Base-by-base conservation (phyloP, 37 sponge, comb jelly and placozoan genomes). In the Axinella damicornis region DNA sequence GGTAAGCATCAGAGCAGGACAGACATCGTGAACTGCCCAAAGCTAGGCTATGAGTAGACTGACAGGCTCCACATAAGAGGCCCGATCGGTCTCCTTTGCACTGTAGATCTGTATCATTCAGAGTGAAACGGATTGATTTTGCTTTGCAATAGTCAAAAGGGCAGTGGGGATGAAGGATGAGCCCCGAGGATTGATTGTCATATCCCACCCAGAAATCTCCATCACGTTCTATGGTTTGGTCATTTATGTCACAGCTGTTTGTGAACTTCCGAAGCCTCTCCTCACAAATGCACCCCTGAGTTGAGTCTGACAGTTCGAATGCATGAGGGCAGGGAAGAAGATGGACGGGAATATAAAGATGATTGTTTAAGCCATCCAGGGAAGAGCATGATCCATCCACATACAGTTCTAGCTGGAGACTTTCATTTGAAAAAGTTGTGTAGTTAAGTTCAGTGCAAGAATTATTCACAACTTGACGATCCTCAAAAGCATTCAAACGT, bases 191-290 rank as follows among this genome's bases (percentile, higher is more conserved):
- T 61, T 61, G 25, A 11, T 11, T 61, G 62, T 61, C 62, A 61
- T 61, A 61, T 61, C 62, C 62, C 25, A 61, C 62, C 62, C 62
- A 61, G 25, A 61, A 61, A 25, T 61, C 62, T 61, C 62, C 62
- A 61, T 61, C 62, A 11, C 25, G 62, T 25, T 27, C 25, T 61
- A 61, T 61, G 62, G 62, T 61, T 61, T 61, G 62, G 62, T 61
- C 13, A 11, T 61, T 61, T 27, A 61, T 61, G 13, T 61, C 62
- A 11, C 62, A 61, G 11, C 62, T 61, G 62, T 61, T 61, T 22
- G 62, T 61, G 62, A 14, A 61, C 62, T 61, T 61, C 11, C 11
- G 62, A 5, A 61, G 62, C 62, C 62, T 2, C 13, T 61, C 5
- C 25, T 61, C 62, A 61, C 62, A 61, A 61, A 61, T 11, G 62